Conservation (phyloP, 53 echinoderm and acorn worm species). For the Glandiceps talaboti region DNA sequence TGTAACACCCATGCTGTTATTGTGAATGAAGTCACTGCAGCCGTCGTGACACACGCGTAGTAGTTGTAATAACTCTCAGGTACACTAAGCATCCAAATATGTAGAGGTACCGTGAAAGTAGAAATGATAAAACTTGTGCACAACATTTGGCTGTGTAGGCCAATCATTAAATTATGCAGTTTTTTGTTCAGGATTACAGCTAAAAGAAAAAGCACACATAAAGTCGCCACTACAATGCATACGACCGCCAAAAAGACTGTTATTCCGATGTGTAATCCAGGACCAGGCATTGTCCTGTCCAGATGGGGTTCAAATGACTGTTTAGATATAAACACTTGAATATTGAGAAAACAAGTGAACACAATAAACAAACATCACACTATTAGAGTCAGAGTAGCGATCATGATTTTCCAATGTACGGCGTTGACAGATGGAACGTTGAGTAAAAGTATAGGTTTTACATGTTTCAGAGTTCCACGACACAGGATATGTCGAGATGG, state of each 20-base stretch:
- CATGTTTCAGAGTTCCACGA: too few relatives aligned
- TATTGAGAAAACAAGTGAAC: too few relatives aligned
- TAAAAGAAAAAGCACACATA: background rate
- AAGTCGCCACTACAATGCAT: background rate
- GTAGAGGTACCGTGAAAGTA: background rate
- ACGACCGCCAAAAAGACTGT: background rate
- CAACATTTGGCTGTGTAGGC: background rate
- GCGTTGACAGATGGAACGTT: too few relatives aligned
- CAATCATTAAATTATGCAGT: background rate
- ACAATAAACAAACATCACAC: too few relatives aligned
- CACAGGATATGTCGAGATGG: too few relatives aligned
- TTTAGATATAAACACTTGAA: too few relatives aligned
- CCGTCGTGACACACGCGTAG: background rate
- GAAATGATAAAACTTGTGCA: background rate
- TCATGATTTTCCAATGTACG: too few relatives aligned
- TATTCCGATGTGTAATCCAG: background rate
- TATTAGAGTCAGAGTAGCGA: too few relatives aligned
- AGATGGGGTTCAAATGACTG: too few relatives aligned
- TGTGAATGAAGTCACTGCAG: background rate
- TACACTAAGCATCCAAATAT: background rate
- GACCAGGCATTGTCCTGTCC: background rate
- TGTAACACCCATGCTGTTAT: background rate
- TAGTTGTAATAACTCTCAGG: background rate
- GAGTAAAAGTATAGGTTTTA: too few relatives aligned
- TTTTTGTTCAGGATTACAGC: background rate